A percentile compares a stretch with the other conserved stretches of the same genome.
phyloP scores from a whole-genome alignment of 2,113 vertebrate species.

The Galemys pyrenaicus region DNA sequence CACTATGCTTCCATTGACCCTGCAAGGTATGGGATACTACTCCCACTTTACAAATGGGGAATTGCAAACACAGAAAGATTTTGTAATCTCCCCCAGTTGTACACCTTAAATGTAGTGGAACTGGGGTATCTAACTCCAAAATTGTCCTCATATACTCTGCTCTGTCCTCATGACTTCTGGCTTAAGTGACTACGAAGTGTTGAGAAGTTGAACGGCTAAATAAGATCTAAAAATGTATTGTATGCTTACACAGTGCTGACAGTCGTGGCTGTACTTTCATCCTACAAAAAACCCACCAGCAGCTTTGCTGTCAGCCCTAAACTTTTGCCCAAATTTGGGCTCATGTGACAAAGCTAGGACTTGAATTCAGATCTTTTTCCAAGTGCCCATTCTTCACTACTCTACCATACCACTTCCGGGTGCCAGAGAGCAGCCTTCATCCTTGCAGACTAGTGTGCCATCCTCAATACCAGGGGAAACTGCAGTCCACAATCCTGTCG shows the following conservation, averaged over 20 bases:
- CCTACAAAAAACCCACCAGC: not conserved
- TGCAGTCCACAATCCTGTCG: not conserved
- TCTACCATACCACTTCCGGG: not conserved
- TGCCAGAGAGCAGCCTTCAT: not conserved
- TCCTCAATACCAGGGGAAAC: not conserved
- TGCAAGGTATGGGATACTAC: not conserved
- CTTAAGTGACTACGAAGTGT: not conserved
- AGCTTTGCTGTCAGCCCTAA: not conserved
- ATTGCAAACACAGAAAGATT: not conserved
- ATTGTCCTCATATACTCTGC: not conserved
- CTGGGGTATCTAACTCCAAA: not conserved
- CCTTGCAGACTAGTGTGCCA: not conserved
- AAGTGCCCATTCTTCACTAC: not conserved
- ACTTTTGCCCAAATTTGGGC: not conserved
- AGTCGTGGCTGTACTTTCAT: not conserved
- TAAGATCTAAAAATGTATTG: not conserved
- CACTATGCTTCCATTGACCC: not conserved
- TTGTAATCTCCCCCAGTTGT: not conserved
- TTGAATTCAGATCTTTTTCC: not conserved
- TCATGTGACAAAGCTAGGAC: not conserved
- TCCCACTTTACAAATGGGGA: not conserved
- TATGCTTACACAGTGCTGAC: not conserved
- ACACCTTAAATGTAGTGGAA: not conserved
- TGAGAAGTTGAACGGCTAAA: not conserved
- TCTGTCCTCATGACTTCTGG: not conserved